Evolutionary conservation across 2,888 invertebrate species (phyloP).

Genomic region (Platypus cylindrus): DNA sequence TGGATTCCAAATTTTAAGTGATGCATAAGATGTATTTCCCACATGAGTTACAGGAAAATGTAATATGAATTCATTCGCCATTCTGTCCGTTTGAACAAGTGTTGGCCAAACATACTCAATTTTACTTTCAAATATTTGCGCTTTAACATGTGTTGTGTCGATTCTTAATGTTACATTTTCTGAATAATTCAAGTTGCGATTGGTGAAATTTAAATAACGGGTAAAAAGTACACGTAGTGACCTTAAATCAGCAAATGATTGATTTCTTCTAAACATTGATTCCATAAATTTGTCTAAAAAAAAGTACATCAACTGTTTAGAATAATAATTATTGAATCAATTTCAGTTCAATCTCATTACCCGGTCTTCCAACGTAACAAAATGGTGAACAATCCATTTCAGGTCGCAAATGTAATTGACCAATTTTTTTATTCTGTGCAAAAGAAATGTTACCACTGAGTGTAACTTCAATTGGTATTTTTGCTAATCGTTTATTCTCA

Average conservation of each 20-base stretch:
- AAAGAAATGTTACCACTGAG: conserved; percentile 37
- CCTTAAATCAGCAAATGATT: no score
- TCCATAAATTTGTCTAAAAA: no score
- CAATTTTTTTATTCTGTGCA: conserved; percentile 43
- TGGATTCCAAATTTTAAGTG: no score
- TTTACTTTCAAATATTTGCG: conserved; percentile 51
- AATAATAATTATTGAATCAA: no score
- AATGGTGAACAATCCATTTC: conserved; percentile 54
- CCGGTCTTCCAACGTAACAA: conserved; percentile 74
- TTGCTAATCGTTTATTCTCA: conserved; percentile 45
- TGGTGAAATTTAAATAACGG: conserved; percentile 43
- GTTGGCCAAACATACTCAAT: conserved; percentile 59
- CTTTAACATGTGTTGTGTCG: conserved; percentile 59
- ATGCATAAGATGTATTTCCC: conserved; percentile 48
- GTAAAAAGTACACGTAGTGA: conserved; percentile 47
- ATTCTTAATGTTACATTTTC: conserved; percentile 61
- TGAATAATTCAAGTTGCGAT: conserved; percentile 37
- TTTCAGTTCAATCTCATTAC: no score
- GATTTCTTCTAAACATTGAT: no score
- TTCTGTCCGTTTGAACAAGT: conserved; percentile 29
- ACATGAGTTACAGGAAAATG: conserved; percentile 63
- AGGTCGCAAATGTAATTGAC: conserved; percentile 59
- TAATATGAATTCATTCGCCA: conserved; percentile 36
- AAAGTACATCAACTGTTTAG: no score
- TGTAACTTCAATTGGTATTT: conserved; percentile 37